phyloP scores from a whole-genome alignment of 2,113 vertebrate genomes.

The Odocoileus hemionus region DNA sequence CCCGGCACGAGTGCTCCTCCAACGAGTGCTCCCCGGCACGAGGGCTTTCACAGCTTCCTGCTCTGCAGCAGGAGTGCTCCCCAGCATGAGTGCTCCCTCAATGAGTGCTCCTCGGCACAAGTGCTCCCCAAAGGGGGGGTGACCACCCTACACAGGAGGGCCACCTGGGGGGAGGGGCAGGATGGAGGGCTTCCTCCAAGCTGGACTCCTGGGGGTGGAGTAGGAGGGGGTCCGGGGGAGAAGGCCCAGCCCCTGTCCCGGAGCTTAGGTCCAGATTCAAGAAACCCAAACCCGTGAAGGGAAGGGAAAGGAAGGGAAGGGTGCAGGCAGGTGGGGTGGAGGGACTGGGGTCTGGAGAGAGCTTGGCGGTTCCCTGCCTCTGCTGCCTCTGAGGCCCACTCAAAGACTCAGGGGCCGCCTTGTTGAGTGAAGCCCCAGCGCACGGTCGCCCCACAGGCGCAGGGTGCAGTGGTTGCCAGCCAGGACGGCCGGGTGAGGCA shows the following conservation, averaged over 20 bases:
- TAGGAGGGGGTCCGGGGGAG: background rate
- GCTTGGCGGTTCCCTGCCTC: background rate
- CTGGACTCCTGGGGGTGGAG: background rate
- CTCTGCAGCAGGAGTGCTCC: too few species aligned
- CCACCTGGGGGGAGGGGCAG: rapidly evolving
- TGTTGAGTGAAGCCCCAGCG: background rate
- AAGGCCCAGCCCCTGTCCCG: background rate
- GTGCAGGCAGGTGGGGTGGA: background rate
- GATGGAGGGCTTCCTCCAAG: background rate
- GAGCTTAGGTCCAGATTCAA: background rate
- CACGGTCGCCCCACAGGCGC: rapidly evolving
- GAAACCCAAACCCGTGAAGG: background rate
- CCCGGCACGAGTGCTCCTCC: too few species aligned
- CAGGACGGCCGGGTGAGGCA: background rate
- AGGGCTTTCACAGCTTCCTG: too few species aligned
- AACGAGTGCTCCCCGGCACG: too few species aligned
- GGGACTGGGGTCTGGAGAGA: background rate
- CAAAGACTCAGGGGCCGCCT: background rate
- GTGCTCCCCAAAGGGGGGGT: background rate
- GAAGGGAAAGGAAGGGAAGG: background rate
- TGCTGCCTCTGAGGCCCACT: background rate
- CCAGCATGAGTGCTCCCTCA: background rate
- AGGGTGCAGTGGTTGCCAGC: background rate
- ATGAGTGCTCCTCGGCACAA: rapidly evolving
- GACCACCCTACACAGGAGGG: background rate